Conservation (phyloP, 2,113 vertebrate genomes). For the Fulica atra region DNA sequence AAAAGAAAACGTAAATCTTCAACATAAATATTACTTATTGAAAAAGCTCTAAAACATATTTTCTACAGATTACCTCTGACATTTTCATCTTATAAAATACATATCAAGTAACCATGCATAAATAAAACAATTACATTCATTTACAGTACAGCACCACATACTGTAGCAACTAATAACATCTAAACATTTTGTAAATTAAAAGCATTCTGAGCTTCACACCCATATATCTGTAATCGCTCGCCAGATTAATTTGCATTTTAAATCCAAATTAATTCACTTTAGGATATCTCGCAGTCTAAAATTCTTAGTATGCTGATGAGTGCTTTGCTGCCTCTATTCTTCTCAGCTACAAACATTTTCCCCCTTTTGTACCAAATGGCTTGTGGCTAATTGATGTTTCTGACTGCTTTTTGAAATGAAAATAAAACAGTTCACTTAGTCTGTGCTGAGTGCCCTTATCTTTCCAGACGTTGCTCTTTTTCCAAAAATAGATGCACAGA, state of each 20-base stretch:
- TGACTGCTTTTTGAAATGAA: conserved; percentile 90
- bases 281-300: conserved; percentile 93
- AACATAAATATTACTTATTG: conserved; percentile 87
- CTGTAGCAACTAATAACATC: conserved; percentile 83
- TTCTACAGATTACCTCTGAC: conserved; percentile 73
- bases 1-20: conserved; percentile 88
- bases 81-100: conserved; percentile 74
- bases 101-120: conserved; percentile 74
- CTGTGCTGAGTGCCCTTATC: conserved; percentile 86
- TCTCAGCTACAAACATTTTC: conserved; percentile 87
- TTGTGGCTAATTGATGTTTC: conserved; percentile 93
- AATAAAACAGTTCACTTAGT: conserved; percentile 88
- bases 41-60: conserved; percentile 73
- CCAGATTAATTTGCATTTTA: conserved; percentile 99
- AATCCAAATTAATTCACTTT: conserved; percentile 99
- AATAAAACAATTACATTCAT: conserved; percentile 83
- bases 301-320: conserved; percentile 96
- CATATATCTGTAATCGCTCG: conserved; percentile 91
- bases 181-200: conserved; percentile 87
- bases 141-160: conserved; percentile 74
- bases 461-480: conserved; percentile 82
- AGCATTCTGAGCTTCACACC: conserved; percentile 84
- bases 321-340: conserved; percentile 84
- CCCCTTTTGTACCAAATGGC: conserved; percentile 89
- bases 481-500: conserved; percentile 83